Conservation (phyloP, 2,888 invertebrate genomes). For the Drosophila tripunctata region DNA sequence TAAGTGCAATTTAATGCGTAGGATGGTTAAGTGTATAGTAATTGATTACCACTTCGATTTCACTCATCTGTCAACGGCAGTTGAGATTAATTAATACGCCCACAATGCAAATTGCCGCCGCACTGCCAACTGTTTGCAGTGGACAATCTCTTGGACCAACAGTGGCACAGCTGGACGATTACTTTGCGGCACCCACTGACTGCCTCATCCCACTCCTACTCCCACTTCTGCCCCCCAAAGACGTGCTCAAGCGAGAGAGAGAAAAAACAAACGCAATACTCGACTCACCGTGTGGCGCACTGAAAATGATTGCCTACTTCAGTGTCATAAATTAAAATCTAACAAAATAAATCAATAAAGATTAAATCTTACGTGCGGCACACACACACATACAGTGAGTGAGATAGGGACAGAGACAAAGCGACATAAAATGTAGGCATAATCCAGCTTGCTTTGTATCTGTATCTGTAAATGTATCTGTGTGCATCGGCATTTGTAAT, state of each 20-base stretch:
- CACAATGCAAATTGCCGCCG: conserved; percentile 63
- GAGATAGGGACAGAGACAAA: conserved; percentile 22
- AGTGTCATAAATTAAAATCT: conserved; percentile 80
- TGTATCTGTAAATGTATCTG: conserved; percentile 38
- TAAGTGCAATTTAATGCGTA: not conserved
- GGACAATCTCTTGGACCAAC: conserved; percentile 50
- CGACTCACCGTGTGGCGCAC: conserved; percentile 36
- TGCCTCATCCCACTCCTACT: conserved; percentile 5
- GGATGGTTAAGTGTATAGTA: not conserved
- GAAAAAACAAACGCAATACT: conserved; percentile 39
- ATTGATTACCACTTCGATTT: conserved; percentile 12
- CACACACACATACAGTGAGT: conserved; percentile 25
- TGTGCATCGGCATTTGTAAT: conserved; percentile 53
- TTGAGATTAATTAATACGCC: conserved; percentile 64
- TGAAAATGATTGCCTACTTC: conserved; percentile 76
- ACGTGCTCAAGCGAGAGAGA: conserved; percentile 4
- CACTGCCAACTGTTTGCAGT: conserved; percentile 28
- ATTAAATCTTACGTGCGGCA: conserved; percentile 79
- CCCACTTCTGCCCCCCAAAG: not conserved
- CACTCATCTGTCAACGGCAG: conserved; percentile 21
- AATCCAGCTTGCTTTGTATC: conserved; percentile 65
- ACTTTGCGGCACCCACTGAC: not conserved
- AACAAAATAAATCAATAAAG: conserved; percentile 83
- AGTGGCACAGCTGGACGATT: conserved; percentile 56
- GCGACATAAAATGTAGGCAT: conserved; percentile 45